Base-by-base conservation (phyloP, 2,888 invertebrate species). In the Temnothorax rugatulus region DNA sequence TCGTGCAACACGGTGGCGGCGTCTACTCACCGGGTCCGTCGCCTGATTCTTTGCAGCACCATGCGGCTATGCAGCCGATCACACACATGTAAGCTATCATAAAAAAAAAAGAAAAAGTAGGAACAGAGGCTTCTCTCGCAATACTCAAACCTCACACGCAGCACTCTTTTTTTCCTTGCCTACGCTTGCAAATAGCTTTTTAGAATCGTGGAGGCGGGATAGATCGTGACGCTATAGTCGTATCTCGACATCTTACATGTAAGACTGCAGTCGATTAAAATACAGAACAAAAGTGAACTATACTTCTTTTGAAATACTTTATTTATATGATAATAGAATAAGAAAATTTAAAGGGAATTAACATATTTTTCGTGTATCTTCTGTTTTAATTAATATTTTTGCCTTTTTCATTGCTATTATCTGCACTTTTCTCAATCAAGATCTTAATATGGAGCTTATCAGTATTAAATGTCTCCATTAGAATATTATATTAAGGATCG, bases 1-100 rank as follows among this genome's bases (percentile, higher is more conserved):
- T 96, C 94, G 96, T 97, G 95, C 96, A 96, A 96, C 96, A 96
- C 96, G 89, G 91, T 7, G 89, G 91, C 21, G 91, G 92, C 1
- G 93, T 94, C 57, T 95, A 94, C 95, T 96, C 97, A 93, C 96
- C 97, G 89, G 96, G 96, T 95, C 96, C 96, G 94, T 96, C 96
- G 91, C 96, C 96, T 71, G 96, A 96, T 89, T 96, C 96, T 79
- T 94, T 95, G 89, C 94, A 94, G 83, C 95, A 94, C 85, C 95
- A 95, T 79, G 90, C 94, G 13, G 86, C 91, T 79, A 92, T 94
- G 84, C 96, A 95, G 89, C 96, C 96, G 54, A 95, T 97, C 88
- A 95, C 96, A 92, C 97, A 97, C 94, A 97, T 97, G 97, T 97
- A 96, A 96, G 96, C 90, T 84, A 7, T 15, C 0, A 9, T 13